Evolutionary conservation across 2,113 vertebrate genomes (phyloP).

Genomic region (Myrmophylax atrothorax): DNA sequence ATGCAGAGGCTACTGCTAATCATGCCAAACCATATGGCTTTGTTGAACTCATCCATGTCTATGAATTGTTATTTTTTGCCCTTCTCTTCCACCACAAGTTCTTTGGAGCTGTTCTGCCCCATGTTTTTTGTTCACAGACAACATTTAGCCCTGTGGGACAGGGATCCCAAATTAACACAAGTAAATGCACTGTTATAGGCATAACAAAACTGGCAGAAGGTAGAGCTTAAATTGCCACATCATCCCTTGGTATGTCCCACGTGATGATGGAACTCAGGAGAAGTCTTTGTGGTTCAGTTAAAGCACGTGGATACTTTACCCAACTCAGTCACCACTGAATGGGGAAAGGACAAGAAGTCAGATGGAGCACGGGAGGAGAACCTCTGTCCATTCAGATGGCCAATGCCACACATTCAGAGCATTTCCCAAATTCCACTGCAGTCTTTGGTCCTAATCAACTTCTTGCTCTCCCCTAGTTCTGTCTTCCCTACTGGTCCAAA

Average conservation of each 20-base stretch:
- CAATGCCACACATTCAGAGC: neutral
- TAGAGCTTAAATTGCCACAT: neutral
- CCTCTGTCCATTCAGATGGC: too few species aligned
- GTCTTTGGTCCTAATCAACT: neutral
- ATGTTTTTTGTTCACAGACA: neutral
- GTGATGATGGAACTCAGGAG: neutral
- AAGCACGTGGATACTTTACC: neutral
- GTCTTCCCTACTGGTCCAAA: neutral
- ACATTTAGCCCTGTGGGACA: neutral
- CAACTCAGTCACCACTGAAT: neutral
- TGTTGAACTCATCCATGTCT: neutral
- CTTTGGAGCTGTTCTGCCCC: neutral
- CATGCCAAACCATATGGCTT: neutral
- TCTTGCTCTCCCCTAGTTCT: neutral
- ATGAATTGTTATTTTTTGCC: too few species aligned
- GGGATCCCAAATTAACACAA: neutral
- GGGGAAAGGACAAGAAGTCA: neutral
- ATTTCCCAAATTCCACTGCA: neutral
- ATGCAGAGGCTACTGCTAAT: neutral
- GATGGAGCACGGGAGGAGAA: fast-evolving
- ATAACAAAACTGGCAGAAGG: neutral
- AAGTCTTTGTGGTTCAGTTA: neutral
- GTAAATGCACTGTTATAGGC: neutral
- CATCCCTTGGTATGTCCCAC: neutral
- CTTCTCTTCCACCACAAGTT: neutral